These are phyloP conservation scores for Antennarius maculatus DNA, from an alignment of 2,797 vertebrate genomes.

Conservation along the genomic window DNA sequence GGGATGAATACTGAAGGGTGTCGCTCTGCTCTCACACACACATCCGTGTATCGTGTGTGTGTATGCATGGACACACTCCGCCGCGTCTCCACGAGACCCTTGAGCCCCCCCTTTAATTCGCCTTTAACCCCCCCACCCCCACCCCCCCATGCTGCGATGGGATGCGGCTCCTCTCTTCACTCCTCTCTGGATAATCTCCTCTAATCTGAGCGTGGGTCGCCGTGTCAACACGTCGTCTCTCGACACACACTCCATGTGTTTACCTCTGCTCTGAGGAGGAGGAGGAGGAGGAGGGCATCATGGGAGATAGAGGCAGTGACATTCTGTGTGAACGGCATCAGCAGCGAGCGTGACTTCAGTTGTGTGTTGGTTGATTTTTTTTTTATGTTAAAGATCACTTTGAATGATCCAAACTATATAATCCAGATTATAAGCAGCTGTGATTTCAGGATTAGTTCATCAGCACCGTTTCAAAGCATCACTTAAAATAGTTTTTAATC, in stretches of 20 bases:
- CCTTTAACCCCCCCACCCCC: slow-evolving; percentile 18
- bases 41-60: slow-evolving; percentile 41
- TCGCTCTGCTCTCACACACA: too few species aligned
- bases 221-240: slow-evolving; percentile 56
- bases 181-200: slow-evolving; percentile 67
- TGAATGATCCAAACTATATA: too few species aligned
- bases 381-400: too few species aligned
- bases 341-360: background rate
- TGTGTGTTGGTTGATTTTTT: slow-evolving; percentile 16
- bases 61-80: slow-evolving; percentile 69
- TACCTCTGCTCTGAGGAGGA: slow-evolving; percentile 41
- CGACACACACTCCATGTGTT: slow-evolving; percentile 62
- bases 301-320: slow-evolving; percentile 11
- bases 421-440: background rate
- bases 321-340: slow-evolving; percentile 23
- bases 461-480: background rate
- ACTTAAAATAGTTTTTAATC: background rate
- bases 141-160: slow-evolving; percentile 26
- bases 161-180: slow-evolving; percentile 48
- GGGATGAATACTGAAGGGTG: too few species aligned
- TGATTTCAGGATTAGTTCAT: slow-evolving; percentile 19
- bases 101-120: slow-evolving; percentile 46
- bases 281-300: slow-evolving; percentile 2
- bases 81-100: slow-evolving; percentile 48
- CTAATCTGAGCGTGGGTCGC: slow-evolving; percentile 61